Conservation (phyloP, 30 jellyfish, hydroid and myxozoan species). For the Aurelia sp. region DNA sequence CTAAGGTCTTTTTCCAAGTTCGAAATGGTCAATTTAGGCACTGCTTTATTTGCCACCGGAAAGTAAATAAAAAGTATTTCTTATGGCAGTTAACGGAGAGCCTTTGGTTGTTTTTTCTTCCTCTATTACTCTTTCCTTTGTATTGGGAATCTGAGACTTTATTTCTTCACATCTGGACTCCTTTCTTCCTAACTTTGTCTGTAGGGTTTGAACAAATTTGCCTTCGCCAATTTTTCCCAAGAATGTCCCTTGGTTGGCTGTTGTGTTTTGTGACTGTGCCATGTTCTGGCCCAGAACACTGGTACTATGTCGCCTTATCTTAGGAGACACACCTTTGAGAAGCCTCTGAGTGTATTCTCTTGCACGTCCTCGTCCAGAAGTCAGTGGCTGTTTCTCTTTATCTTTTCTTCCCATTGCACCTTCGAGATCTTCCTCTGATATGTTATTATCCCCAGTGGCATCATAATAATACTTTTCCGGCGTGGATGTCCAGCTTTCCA, state of each 20-base stretch:
- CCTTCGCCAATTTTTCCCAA: constrained; percentile 67
- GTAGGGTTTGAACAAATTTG: constrained; percentile 66
- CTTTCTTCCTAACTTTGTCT: constrained; percentile 71
- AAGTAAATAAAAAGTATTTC: constrained; percentile 40
- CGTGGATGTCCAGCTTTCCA: constrained; percentile 81
- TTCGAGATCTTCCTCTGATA: constrained; percentile 60
- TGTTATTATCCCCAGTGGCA: constrained; percentile 68
- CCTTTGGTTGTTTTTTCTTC: constrained; percentile 66
- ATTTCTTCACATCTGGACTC: constrained; percentile 57
- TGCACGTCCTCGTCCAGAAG: constrained; percentile 62
- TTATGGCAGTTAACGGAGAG: constrained; percentile 61
- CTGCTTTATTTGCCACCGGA: constrained; percentile 46
- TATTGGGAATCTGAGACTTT: constrained; percentile 43
- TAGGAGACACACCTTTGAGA: constrained; percentile 64
- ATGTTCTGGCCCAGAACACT: constrained; percentile 34
- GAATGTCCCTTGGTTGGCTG: constrained; percentile 39
- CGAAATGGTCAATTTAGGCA: neutral
- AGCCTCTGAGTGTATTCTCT: constrained; percentile 66
- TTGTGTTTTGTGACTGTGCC: constrained; percentile 2
- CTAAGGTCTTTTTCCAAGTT: too few relatives aligned
- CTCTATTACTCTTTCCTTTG: constrained; percentile 34
- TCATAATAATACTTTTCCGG: constrained; percentile 78
- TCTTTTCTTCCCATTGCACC: constrained; percentile 46
- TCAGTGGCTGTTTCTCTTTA: constrained; percentile 39
- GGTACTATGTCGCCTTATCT: constrained; percentile 69